Percentiles rank a stretch among this genome's conserved stretches.
Conservation (phyloP, 2,797 vertebrate genomes). For the Neoniphon sammara region DNA sequence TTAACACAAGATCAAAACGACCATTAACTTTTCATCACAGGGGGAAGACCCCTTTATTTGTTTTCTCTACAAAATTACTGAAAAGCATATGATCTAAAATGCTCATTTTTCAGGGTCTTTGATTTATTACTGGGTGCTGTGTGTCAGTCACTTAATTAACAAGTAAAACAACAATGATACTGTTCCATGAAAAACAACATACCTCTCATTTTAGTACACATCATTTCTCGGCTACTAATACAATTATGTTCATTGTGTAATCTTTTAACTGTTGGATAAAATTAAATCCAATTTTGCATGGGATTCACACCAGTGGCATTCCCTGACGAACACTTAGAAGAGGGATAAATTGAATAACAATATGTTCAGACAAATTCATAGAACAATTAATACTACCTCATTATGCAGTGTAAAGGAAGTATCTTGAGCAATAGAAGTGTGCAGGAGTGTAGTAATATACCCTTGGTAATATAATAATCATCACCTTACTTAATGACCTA, state of each 20-base stretch:
- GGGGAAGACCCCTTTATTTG: no score
- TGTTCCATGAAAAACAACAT: no score
- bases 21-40: conserved; percentile 27
- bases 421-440: conserved; percentile 55
- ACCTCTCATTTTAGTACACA: no score
- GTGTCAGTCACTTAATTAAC: no score
- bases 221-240: conserved; percentile 9
- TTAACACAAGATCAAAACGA: conserved; percentile 25
- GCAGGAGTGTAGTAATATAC: conserved; percentile 52
- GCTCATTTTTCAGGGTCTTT: conserved; percentile 6
- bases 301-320: neutral
- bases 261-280: conserved; percentile 46
- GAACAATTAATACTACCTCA: conserved; percentile 61
- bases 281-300: conserved; percentile 39
- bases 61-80: no score
- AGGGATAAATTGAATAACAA: conserved; percentile 52
- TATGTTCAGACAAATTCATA: conserved; percentile 65
- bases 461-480: conserved; percentile 68
- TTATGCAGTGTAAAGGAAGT: conserved; percentile 66
- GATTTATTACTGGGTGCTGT: no score
- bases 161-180: no score
- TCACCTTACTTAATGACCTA: conserved; percentile 71
- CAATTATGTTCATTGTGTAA: conserved; percentile 47
- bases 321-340: conserved; percentile 2
- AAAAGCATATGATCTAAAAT: conserved; percentile 25